Evolutionary conservation across 2,888 invertebrate species (phyloP), one percentile per base, ranked within the genome.

Genomic region (Scaptomyza caliginosa): DNA sequence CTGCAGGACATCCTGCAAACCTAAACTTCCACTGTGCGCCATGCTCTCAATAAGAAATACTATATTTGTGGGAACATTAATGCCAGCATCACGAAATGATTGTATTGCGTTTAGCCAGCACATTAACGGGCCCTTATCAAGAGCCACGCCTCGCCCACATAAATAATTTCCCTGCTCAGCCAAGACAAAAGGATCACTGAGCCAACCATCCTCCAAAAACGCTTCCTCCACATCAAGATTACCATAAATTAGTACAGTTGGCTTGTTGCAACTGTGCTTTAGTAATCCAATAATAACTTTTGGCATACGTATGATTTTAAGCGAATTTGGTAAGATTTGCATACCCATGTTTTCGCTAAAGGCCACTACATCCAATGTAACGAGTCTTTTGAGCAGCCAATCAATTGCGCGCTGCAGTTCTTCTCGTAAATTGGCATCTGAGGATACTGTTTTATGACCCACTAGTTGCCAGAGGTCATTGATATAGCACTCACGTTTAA

Each of bases 141-240:
- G 28, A 6, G 73, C 67, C 7, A 74, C 70, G 7, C 77, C 77
- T 17, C 77, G 49, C 6, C 77, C 77, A 51, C 70, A 74, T n/a
- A 77, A 16, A 48, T 54, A 73, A 8, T 60, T 57, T 13, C 67
- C 76, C 1, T 50, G 6, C 30, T 77, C 74, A 8, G 58, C 21
- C 65, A 77, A 43, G 1, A 76, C 65, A 50, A 76, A 77, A 1
- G 77, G 77, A 34, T 70, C 60, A 4, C 74, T 66, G 0, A 50
- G 8, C 77, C 77, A 77, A 8, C 77, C 77, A 5, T 77, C 76
- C 0, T 42, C 30, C 3, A 42, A 6, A 1, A 26, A 2, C 0
- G 77, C 77, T 30, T 73, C 76, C 19, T 70, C 74, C n/a, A 77
- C 77, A 59, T 77, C 77, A 19, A 77, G 46, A 52, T 77, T 74